Base-by-base conservation (phyloP, 1,140 invertebrate genomes). In the Grapholita molesta region DNA sequence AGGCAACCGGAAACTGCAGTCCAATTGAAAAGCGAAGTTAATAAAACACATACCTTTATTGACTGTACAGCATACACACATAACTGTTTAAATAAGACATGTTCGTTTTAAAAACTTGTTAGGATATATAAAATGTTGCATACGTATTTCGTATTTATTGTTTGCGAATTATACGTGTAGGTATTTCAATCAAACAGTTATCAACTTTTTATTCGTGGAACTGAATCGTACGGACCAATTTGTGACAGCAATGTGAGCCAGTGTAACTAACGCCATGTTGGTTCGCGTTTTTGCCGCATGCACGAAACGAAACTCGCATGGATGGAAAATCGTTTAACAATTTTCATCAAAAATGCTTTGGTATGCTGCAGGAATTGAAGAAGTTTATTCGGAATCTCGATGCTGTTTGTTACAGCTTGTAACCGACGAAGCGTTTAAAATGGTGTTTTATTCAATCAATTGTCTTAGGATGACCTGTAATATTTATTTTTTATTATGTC, bases 291-390 rank as follows among this genome's bases (percentile, higher is more conserved):
- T 61, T 61, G 55, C 11, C 55, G 55, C 32, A 30, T 61, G 28
- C 55, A 15, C 25, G 55, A 61, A 61, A 61, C 55, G 55, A 25
- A n/a, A 61, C n/a, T 61, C 55, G 55, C 55, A 30, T 61, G 55
- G 55, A 61, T 28, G 55, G 55, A 61, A 61, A 61, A 61, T 61
- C 24, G 55, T 61, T 61, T 61, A 61, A 61, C 55, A 61, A 61
- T 61, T 61, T 61, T 61, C 55, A 30, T 61, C 24, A 61, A 61
- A 61, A 61, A 28, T 28, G 25, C 55, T 48, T 48, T 21, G 42
- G 42, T 48, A 48, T 48, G 15, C 42, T 6, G 42, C 42, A 48
- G 42, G 21, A 21, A 48, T 48, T 7, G 42, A 48, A 48, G 42
- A 21, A 8, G 42, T n/a, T 48, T 21, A 48, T 48, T 15, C 42